A percentile compares a stretch with the other conserved stretches of the same genome.
Evolutionary conservation across 2,797 vertebrate genomes (phyloP).

Genomic region (Enteromius treurensis): DNA sequence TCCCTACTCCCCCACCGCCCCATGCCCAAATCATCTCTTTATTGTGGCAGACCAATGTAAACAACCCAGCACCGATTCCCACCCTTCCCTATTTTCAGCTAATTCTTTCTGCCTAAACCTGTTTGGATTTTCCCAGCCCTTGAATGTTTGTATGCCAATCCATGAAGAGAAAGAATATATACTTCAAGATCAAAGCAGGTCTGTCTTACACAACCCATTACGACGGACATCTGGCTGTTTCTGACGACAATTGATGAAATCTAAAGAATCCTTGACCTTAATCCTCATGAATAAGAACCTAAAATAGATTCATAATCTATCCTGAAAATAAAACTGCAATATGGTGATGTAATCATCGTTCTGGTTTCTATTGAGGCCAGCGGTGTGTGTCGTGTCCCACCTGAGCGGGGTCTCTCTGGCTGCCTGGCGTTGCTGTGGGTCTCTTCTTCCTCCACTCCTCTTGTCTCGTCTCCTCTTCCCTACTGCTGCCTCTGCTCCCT

Average conservation of each 20-base stretch:
- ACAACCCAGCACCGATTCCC: conserved; percentile 50
- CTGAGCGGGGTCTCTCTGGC: conserved; percentile 44
- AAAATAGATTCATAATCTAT: neutral
- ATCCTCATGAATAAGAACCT: neutral
- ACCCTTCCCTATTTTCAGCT: conserved; percentile 21
- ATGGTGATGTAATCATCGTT: conserved; percentile 1
- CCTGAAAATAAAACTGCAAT: neutral
- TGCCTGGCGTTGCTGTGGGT: conserved; percentile 39
- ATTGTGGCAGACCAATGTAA: conserved; percentile 54
- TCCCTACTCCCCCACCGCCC: conserved; percentile 26
- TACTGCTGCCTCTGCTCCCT: conserved; percentile 21
- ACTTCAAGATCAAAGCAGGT: neutral
- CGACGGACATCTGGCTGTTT: neutral
- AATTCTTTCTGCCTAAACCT: conserved; percentile 29
- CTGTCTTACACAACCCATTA: neutral
- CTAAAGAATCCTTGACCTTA: neutral
- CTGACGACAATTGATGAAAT: neutral
- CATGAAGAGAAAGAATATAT: neutral
- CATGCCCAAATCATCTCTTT: conserved; percentile 34
- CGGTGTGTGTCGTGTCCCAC: conserved; percentile 24
- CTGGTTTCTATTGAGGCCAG: neutral
- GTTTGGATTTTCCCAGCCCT: neutral
- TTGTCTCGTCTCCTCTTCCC: conserved; percentile 32
- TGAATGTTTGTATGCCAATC: neutral
- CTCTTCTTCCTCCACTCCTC: conserved; percentile 45